Evolutionary conservation across 1,140 invertebrate species (phyloP), one percentile per base, ranked within the genome.

Genomic region (Lordiphosa stackelbergi): DNA sequence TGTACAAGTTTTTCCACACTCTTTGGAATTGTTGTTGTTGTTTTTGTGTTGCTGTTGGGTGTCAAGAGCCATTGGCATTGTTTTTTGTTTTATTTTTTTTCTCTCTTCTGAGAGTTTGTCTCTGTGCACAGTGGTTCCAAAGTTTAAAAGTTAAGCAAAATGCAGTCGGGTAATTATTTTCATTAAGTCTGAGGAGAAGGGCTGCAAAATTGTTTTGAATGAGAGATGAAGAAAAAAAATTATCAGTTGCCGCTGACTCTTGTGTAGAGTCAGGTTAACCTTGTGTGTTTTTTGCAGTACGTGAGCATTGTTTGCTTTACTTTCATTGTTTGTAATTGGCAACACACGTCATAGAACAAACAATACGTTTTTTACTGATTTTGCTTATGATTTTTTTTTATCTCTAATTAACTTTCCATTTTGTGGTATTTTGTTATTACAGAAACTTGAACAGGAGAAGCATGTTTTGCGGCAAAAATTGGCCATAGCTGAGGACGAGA

Each of bases 371-470:
- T 41, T 46, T 49, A 47, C 2, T 22, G 11, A 2, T 12, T 51
- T 37, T 31, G 5, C 28, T 31, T 31, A 31, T 7, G 7, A 7
- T 8, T 8, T 31, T 46, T 46, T 13, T 8, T 28, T 35, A 45
- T 42, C 28, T 51, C 53, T 66, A 83, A 81, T 75, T 71, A 72
- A 61, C 77, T 83, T 84, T 78, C 63, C 58, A 69, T 69, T 73
- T 78, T 42, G 45, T 31, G 28, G n/a, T 43, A 24, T 46, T 31
- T 37, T 42, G 5, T 60, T 53, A 42, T 88, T 90, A 11, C 90
- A 98, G 97, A 92, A 93, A 85, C 91, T 98, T 86, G 96, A 98
- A 89, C 96, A 98, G 89, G 96, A 98, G 88, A 94, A 96, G 70
- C 95, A 98, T 88, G 90, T 94, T 8, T 89, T 98, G 7, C 90